Evolutionary conservation across 2,113 vertebrate genomes (phyloP), one percentile per base, ranked within the genome.

Genomic region (Solenodon paradoxus): DNA sequence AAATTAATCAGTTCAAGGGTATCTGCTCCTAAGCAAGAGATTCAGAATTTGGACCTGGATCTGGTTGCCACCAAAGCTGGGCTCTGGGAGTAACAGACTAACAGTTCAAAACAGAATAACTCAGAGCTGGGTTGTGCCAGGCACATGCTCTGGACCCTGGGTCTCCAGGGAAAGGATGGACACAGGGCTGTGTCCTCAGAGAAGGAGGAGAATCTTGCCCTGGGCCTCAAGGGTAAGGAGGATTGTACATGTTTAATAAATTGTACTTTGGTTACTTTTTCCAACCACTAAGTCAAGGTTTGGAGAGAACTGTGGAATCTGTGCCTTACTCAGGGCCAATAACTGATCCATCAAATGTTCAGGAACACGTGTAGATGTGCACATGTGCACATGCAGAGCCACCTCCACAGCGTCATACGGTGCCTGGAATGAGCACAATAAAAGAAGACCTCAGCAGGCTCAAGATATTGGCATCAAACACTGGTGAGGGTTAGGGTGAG

Each of bases 301-400:
- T 95, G 96, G 93, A 92, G 88, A 49, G 24, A 40, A 74, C 2
- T 57, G 30, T 95, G 94, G 95, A 97, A 96, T 96, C 69, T 90
- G 55, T 69, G 61, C 57, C 72, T 96, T 84, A 86, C 38, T 96
- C 2, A 35, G 79, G 93, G 68, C 95, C 96, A 69, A 92, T 83
- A 95, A 92, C 92, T 40, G 38, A 90, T 95, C 71, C 78, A 71
- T 88, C 68, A 90, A 94, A 89, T 59, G 55, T 79, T 59, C 40
- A 49, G 94, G 59, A 42, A 91, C 78, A 64, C 8, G 20, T 15
- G 9, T 40, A 22, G 1, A 1, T 55, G n/a, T n/a, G n/a, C 4
- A 3, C 71, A 20, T 5, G 55, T 19, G 15, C 38, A 13, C 59
- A 64, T 6, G 17, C 55, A 2, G 40, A 35, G 19, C 35, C 69